These are phyloP conservation scores for rat (Rattus norvegicus) DNA, from an alignment of 2,113 vertebrate genomes.

Conservation along the genomic window DNA sequence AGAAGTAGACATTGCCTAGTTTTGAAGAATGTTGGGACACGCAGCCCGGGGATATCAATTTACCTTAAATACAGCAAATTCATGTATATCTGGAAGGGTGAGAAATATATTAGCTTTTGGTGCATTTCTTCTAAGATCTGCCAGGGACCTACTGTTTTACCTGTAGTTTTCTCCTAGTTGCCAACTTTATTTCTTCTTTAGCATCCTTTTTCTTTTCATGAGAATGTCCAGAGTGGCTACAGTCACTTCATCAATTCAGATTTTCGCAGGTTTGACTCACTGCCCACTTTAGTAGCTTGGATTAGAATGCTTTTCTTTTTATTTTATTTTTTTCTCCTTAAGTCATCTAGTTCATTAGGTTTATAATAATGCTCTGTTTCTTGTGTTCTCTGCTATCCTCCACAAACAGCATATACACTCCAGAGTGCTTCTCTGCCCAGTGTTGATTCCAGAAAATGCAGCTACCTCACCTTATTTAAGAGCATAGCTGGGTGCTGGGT, in stretches of 20 bases:
- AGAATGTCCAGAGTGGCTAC: not conserved
- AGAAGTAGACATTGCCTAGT: not conserved
- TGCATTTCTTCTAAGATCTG: not conserved
- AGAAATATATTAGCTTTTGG: not conserved
- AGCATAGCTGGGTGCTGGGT: not conserved
- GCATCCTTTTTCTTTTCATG: not conserved
- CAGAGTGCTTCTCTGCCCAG: not conserved
- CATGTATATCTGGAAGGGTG: not conserved
- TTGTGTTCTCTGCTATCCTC: not conserved
- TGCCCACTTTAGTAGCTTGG: not conserved
- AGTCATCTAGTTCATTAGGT: not conserved
- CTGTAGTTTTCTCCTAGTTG: not conserved
- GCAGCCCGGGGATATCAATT: not conserved
- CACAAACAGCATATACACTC: not conserved
- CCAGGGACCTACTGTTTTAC: not conserved
- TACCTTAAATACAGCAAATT: not conserved
- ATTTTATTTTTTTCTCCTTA: not conserved
- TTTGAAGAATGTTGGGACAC: constrained; percentile 35
- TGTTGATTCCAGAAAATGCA: not conserved
- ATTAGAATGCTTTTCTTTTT: constrained; percentile 6
- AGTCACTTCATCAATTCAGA: not conserved
- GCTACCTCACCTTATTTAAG: not conserved
- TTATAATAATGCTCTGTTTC: not conserved
- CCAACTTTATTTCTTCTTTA: not conserved
- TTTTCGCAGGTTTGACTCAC: not conserved